Evolutionary conservation across 2,797 vertebrate species (phyloP), one percentile per base, ranked within the genome.

Genomic region (Syngnathus rostellatus): DNA sequence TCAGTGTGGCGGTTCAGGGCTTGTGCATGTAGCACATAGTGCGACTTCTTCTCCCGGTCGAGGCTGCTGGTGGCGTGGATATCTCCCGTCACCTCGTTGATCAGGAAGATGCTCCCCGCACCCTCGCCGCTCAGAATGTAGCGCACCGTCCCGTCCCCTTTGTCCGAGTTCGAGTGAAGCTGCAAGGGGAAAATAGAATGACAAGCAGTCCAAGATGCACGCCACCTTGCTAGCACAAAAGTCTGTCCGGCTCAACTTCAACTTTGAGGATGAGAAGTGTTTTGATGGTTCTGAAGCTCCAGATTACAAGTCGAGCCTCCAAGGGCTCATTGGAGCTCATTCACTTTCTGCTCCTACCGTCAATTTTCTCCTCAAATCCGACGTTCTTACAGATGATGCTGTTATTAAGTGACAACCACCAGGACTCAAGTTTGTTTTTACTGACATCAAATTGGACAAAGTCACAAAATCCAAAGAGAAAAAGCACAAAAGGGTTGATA

Each of bases 91-190:
- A 94, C 94, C 75, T 99, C 96, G 70, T 98, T 94, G 71, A 99
- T 99, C 88, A 96, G 90, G 82, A 99, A 99, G 88, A 99, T 98
- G 75, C 90, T 94, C 38, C 97, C 97, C 0, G 96, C 96, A 63
- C 97, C 97, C 87, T 99, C 97, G 65, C 97, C 97, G 64, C 94
- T 97, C 73, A 99, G 92, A 72, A 99, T 98, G 84, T 99, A 99
- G 83, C 95, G 93, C 81, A 99, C 97, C 17, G 95, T 94, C 69
- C 97, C 97, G 73, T 99, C 97, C 45, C 96, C 97, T 93, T 99
- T 98, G 87, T 99, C 97, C 0, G 97, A 98, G 92, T 99, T 99
- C 65, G 97, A 99, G 87, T 99, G 97, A 73, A 99, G 92, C 97
- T 99, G 91, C 31, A 68, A 68, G 63, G 37, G 39, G 72, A 60